These are phyloP conservation scores for Eleutherodactylus coqui DNA, from an alignment of 2,797 vertebrate species.

Conservation along the genomic window DNA sequence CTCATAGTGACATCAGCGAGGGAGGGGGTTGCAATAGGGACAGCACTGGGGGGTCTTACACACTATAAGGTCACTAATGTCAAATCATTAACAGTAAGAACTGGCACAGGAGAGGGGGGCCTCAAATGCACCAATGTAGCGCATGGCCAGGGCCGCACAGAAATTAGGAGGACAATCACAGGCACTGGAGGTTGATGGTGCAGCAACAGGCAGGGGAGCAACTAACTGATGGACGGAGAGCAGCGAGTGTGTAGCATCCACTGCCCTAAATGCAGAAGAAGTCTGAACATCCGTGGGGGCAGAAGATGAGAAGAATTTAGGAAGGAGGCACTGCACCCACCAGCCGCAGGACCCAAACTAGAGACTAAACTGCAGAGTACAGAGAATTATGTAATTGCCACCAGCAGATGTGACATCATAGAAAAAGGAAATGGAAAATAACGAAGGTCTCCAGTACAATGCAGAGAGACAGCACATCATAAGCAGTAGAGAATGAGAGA, in stretches of 20 bases:
- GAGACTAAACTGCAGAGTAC: too few species aligned
- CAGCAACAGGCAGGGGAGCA: not conserved
- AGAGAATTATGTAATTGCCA: not conserved
- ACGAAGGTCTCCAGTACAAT: not conserved
- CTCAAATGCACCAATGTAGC: too few species aligned
- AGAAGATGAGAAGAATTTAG: too few species aligned
- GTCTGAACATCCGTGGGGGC: too few species aligned
- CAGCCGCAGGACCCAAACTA: not conserved
- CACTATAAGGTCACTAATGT: not conserved
- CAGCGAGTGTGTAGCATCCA: too few species aligned
- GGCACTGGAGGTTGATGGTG: not conserved
- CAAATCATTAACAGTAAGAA: not conserved
- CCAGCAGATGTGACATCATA: not conserved
- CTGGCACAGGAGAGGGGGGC: too few species aligned
- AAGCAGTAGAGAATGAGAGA: not conserved
- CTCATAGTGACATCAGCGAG: too few species aligned
- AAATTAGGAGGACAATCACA: not conserved
- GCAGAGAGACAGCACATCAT: not conserved
- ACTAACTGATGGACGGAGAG: too few species aligned
- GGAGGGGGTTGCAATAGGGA: too few species aligned
- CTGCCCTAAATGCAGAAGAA: too few species aligned
- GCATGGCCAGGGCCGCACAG: too few species aligned
- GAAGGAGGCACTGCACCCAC: too few species aligned
- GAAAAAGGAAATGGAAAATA: not conserved
- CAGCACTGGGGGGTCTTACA: not conserved